Conservation (phyloP, 2,888 invertebrate species). For the Chaitophorus viminalis region DNA sequence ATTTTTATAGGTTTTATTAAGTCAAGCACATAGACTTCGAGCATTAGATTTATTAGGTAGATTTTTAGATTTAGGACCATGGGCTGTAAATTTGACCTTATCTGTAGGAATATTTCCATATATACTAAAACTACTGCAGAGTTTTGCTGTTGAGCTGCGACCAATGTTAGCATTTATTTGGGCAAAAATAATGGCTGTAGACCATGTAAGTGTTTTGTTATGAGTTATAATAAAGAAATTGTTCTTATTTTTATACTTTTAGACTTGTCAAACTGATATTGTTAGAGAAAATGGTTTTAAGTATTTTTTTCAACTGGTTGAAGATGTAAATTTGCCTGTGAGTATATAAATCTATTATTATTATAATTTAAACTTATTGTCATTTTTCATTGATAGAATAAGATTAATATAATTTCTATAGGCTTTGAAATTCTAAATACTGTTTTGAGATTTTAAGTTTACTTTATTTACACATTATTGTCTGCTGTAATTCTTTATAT, state of each 20-base stretch:
- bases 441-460: not conserved
- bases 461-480: not conserved
- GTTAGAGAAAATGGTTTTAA: conserved; percentile 94
- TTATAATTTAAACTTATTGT: not conserved
- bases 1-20: conserved; percentile 72
- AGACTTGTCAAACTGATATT: conserved; percentile 94
- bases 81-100: conserved; percentile 95
- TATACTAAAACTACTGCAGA: conserved; percentile 95
- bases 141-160: conserved; percentile 89
- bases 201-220: conserved; percentile 76
- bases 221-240: conserved; percentile 18
- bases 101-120: conserved; percentile 99
- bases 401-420: no score
- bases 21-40: conserved; percentile 88
- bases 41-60: conserved; percentile 93
- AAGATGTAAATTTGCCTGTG: conserved; percentile 85
- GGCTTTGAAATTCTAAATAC: not conserved
- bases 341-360: conserved; percentile 67
- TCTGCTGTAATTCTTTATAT: no score
- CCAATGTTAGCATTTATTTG: conserved; percentile 96
- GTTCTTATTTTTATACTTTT: conserved; percentile 66
- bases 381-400: not conserved
- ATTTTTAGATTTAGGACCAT: conserved; percentile 94
- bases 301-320: conserved; percentile 91
- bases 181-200: conserved; percentile 98